These are phyloP conservation scores for Eupristina koningsbergeri DNA, from an alignment of 1,140 invertebrate genomes.

Conservation along the genomic window DNA sequence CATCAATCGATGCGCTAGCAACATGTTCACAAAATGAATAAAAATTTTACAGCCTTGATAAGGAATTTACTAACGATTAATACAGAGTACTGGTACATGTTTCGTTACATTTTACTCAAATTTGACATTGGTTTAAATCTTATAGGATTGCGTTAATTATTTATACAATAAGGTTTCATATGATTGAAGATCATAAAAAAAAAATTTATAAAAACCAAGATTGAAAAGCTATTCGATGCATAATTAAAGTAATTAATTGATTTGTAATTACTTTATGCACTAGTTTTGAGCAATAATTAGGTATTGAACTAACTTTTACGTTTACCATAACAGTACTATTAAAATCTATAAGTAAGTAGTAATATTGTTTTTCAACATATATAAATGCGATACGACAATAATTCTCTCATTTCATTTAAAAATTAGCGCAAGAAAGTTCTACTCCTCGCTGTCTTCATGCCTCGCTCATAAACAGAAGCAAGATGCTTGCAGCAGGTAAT, in stretches of 20 bases:
- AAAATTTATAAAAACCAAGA: no score
- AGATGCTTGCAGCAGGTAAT: conserved; percentile 24
- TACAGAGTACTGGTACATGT: not conserved
- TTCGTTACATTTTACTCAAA: not conserved
- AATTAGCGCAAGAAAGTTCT: conserved; percentile 26
- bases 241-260: not conserved
- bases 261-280: not conserved
- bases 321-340: conserved; percentile 1
- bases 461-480: conserved; percentile 22
- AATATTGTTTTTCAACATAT: conserved; percentile 18
- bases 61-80: not conserved
- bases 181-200: no score
- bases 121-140: no score
- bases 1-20: not conserved
- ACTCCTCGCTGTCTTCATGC: conserved; percentile 24
- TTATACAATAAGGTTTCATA: no score
- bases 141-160: no score
- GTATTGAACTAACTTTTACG: not conserved
- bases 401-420: conserved; percentile 16
- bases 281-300: not conserved
- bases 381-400: conserved; percentile 9
- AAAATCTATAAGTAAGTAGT: conserved; percentile 21
- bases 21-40: not conserved
- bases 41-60: not conserved
- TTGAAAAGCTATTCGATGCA: no score